A percentile compares a stretch with the other conserved stretches of the same genome.
These are phyloP conservation scores for Dexiosoma caninum DNA, from an alignment of 2,888 invertebrate species.

Conservation along the genomic window DNA sequence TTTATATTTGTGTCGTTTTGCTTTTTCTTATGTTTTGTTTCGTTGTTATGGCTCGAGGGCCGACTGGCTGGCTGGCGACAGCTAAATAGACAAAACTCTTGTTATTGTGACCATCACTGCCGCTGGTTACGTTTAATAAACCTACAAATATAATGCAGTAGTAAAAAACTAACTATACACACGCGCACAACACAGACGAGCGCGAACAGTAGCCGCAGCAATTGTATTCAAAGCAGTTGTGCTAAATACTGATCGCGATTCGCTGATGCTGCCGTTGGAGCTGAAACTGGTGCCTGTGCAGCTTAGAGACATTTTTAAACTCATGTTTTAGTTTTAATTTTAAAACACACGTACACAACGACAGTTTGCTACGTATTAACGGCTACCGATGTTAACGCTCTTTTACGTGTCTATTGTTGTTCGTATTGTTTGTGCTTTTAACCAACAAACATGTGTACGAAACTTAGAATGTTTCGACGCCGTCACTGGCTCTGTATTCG, in stretches of 20 bases:
- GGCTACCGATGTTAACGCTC: slow-evolving; percentile 36
- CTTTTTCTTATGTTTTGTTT: background rate
- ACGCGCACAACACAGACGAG: background rate
- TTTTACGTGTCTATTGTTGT: slow-evolving; percentile 7
- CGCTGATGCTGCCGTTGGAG: background rate
- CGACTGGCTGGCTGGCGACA: slow-evolving; percentile 61
- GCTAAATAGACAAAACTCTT: slow-evolving; percentile 58
- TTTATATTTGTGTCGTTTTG: background rate
- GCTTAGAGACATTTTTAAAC: slow-evolving; percentile 38
- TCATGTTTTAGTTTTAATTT: slow-evolving; percentile 39
- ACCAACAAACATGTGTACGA: slow-evolving; percentile 5
- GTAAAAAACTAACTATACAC: slow-evolving; percentile 3
- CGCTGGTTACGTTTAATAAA: slow-evolving; percentile 48
- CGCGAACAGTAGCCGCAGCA: background rate
- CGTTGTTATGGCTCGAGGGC: slow-evolving; percentile 43
- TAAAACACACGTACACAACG: background rate
- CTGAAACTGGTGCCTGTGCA: slow-evolving; percentile 41
- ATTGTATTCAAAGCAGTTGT: slow-evolving; percentile 6
- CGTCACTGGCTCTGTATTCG: slow-evolving; percentile 35
- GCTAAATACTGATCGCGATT: background rate
- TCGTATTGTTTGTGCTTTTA: slow-evolving; percentile 16
- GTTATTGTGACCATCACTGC: slow-evolving; percentile 59
- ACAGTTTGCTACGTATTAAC: slow-evolving; percentile 23
- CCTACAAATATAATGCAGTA: background rate
- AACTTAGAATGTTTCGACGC: slow-evolving; percentile 45